Base-by-base conservation (phyloP, 2,888 invertebrate genomes). In the Lissocephala sabroskyi region DNA sequence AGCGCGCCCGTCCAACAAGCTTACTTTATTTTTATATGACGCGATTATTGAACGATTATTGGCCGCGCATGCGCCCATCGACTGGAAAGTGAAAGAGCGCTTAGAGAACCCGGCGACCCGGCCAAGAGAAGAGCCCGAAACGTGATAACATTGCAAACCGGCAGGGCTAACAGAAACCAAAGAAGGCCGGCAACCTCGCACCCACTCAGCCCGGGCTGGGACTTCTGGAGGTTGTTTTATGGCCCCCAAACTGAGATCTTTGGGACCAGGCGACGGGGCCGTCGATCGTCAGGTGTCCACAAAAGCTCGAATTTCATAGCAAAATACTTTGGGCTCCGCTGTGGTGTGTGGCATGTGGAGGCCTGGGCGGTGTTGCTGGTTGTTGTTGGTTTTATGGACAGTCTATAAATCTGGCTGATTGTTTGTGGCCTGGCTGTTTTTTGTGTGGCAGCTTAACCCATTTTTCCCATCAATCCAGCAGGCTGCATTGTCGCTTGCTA, bases 241-340 rank as follows among this genome's bases (percentile, higher is more conserved):
- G 26, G 26, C 23, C 50, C 53, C 59, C 43, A 59, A 64, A 74
- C 65, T 49, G 58, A 55, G 59, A 54, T 53, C 74, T 77, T 67
- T 77, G 74, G 74, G 74, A 77, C 77, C 23, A 23, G 23, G 3
- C 23, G 7, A 3, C 23, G 23, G 3, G 4, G 23, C 7, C 23
- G 7, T 23, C 23, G n/a, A 23, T 23, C 23, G 23, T 23, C 67
- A 68, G 67, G 67, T 68, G 78, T 57, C 62, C 52, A 57, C 45
- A 49, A 76, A 71, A 76, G 68, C 75, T 70, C 59, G 52, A 36
- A 55, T 65, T 65, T 70, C 62, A 59, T 32, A 32, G n/a, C n/a
- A n/a, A n/a, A n/a, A n/a, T n/a, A n/a, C 10, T 32, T 32, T 32
- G 3, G n/a, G 32, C 3, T 3, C n/a, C 4, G 32, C n/a, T 32